A percentile compares a stretch with the other conserved stretches of the same genome.
Conservation (phyloP, 30 jellyfish, hydroid and myxozoan genomes). For the Aurelia sp. region DNA sequence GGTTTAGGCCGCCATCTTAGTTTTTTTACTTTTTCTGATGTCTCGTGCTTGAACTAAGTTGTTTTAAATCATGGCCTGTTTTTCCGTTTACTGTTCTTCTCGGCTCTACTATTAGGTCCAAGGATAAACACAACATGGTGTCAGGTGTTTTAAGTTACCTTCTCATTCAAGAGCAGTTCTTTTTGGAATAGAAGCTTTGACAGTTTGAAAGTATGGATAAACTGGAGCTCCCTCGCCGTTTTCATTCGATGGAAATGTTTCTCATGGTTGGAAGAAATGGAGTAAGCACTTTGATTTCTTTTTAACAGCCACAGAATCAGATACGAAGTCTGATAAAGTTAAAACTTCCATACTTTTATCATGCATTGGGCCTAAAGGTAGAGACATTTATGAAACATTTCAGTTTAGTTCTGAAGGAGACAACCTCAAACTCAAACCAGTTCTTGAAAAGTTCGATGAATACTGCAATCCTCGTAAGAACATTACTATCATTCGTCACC, state of each 20-base stretch:
- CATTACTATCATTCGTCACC: conserved; percentile 32
- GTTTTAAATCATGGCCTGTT: conserved; percentile 27
- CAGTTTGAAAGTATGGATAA: conserved; percentile 52
- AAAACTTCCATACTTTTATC: conserved; percentile 36
- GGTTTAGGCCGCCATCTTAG: conserved; percentile 34
- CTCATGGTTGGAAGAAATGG: conserved; percentile 64
- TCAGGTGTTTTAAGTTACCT: conserved; percentile 34
- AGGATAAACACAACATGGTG: conserved; percentile 42
- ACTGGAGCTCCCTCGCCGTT: conserved; percentile 51
- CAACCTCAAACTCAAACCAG: conserved; percentile 17
- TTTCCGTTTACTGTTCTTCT: conserved; percentile 7
- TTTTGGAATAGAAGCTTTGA: conserved; percentile 44
- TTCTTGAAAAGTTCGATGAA: conserved; percentile 43
- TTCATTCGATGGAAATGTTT: conserved; percentile 45
- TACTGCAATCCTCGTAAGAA: conserved; percentile 57
- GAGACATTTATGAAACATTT: conserved; percentile 60
- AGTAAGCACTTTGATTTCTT: conserved; percentile 47
- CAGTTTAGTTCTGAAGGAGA: conserved; percentile 44
- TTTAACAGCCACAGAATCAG: conserved; percentile 66
- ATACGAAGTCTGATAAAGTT: conserved; percentile 59
- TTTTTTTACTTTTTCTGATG: not conserved
- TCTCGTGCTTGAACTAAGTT: conserved; percentile 17
- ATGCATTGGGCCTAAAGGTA: conserved; percentile 52
- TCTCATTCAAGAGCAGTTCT: conserved; percentile 48
- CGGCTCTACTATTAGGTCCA: not conserved